Evolutionary conservation across 2,113 vertebrate species (phyloP).

Genomic region (Nansenia antarctica): DNA sequence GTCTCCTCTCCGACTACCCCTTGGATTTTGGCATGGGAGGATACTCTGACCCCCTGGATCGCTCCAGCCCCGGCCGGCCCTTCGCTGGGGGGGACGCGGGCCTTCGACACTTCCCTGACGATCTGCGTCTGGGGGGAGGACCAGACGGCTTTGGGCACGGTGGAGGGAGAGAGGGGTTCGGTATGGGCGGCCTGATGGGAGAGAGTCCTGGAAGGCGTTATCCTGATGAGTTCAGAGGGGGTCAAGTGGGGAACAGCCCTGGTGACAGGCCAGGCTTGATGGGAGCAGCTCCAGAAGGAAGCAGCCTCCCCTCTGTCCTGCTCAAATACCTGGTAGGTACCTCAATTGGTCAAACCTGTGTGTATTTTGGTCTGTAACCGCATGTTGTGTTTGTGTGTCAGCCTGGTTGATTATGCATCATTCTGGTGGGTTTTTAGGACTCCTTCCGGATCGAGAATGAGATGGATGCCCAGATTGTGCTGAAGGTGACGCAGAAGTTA

Average conservation of each 20-base stretch:
- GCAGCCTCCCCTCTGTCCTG: slow-evolving; percentile 59
- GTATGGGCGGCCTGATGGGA: slow-evolving; percentile 35
- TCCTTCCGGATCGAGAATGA: slow-evolving; percentile 77
- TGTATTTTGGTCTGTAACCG: not conserved
- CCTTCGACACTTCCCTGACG: slow-evolving; percentile 49
- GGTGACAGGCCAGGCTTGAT: slow-evolving; percentile 42
- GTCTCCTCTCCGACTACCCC: too few relatives aligned
- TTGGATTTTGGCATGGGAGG: slow-evolving; percentile 50
- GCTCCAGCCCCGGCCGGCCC: slow-evolving; percentile 22
- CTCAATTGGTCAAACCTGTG: not conserved
- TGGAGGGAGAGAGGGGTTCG: slow-evolving; percentile 46
- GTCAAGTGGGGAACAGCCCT: slow-evolving; percentile 18
- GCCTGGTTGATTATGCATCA: not conserved
- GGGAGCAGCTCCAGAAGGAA: slow-evolving; percentile 42
- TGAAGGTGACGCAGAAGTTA: slow-evolving; percentile 81
- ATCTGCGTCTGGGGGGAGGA: slow-evolving; percentile 8
- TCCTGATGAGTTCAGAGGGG: slow-evolving; percentile 40
- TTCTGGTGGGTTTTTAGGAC: slow-evolving; percentile 65
- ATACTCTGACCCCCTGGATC: slow-evolving; percentile 28
- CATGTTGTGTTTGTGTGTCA: not conserved
- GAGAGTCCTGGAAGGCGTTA: slow-evolving; percentile 43
- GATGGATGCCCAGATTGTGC: slow-evolving; percentile 75
- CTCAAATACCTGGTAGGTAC: slow-evolving; percentile 70
- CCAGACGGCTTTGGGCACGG: slow-evolving; percentile 49
- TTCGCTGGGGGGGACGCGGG: slow-evolving; percentile 46